Evolutionary conservation across 2,888 invertebrate species (phyloP), one percentile per base, ranked within the genome.

Genomic region (Tuberolachnus salignus): DNA sequence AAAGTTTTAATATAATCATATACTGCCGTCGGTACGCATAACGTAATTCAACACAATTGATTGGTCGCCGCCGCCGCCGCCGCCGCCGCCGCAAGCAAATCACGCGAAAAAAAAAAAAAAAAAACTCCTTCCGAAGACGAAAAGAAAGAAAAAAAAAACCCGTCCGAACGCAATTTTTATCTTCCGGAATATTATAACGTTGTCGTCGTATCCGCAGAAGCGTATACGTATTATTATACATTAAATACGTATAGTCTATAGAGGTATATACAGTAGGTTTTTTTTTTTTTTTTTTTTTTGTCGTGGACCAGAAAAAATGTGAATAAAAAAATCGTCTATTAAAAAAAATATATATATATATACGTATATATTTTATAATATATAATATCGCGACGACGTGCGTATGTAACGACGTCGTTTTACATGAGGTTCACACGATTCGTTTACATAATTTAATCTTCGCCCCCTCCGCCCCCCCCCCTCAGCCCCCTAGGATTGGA

Each of bases 341-440:
- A 63, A 42, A 73, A 63, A 51, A n/a, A n/a, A n/a, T n/a, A n/a
- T n/a, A n/a, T n/a, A n/a, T n/a, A n/a, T n/a, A n/a, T n/a, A n/a
- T n/a, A n/a, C n/a, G n/a, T n/a, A n/a, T n/a, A n/a, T n/a, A n/a
- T n/a, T n/a, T n/a, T n/a, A n/a, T n/a, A n/a, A n/a, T n/a, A n/a
- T n/a, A n/a, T n/a, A n/a, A 73, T 53, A 73, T 26, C 72, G 49
- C 23, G 72, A n/a, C n/a, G n/a, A n/a, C n/a, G n/a, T n/a, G 53
- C 59, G 70, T 71, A 61, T 61, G 51, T 73, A 63, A 73, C 63
- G 63, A 63, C 51, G 63, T 73, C 63, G 73, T 73, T 73, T 73
- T 73, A 73, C 73, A 73, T 13, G 73, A 19, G 63, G 73, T 73
- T 73, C 73, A 73, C 73, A 73, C 73, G 73, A 73, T 73, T 73